Evolutionary conservation across 2,797 vertebrate species (phyloP), one percentile per base, ranked within the genome.

Genomic region (Megaceryle alcyon): DNA sequence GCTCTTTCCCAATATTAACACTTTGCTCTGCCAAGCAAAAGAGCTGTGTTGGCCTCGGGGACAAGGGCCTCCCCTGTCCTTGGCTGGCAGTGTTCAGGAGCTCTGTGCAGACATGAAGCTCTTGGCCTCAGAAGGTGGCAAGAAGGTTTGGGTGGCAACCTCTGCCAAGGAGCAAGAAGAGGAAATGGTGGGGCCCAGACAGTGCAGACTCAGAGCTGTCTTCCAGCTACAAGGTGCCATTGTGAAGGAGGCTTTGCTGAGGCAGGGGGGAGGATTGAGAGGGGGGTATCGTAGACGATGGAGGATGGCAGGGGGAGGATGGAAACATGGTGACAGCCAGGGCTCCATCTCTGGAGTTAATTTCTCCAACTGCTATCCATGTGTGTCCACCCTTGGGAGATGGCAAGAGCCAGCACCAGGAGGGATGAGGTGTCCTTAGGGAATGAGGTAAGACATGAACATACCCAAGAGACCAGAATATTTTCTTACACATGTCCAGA

Each of bases 41-140:
- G 93, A 95, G 93, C 95, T 54, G 68, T 85, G 75, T 46, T 97
- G 96, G 93, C 84, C 90, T 95, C 61, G 12, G 95, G 95, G 95
- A 97, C 92, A 96, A 97, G 96, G 88, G 94, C 94, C 96, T 97
- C 89, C 95, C 93, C 94, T 96, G 94, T 95, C 94, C 95, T 92
- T 69, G 86, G 93, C 94, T 94, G 95, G 96, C 95, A 96, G 92
- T 56, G 81, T 88, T 68, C 0, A 1, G 90, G 65, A 92, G 88
- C 94, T 96, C 86, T 71, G 64, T 70, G 92, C 94, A 92, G 93
- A 68, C 91, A 1, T 0, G 57, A 41, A 82, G 93, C 41, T 91
- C 57, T 96, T 96, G 94, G 94, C 96, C 90, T 87, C 23, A 14
- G 89, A 63, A 96, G 86, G 86, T 92, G 94, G 82, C 2, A 2